These are phyloP conservation scores for Gouania willdenowi DNA, from an alignment of 2,797 vertebrate genomes.

Conservation along the genomic window DNA sequence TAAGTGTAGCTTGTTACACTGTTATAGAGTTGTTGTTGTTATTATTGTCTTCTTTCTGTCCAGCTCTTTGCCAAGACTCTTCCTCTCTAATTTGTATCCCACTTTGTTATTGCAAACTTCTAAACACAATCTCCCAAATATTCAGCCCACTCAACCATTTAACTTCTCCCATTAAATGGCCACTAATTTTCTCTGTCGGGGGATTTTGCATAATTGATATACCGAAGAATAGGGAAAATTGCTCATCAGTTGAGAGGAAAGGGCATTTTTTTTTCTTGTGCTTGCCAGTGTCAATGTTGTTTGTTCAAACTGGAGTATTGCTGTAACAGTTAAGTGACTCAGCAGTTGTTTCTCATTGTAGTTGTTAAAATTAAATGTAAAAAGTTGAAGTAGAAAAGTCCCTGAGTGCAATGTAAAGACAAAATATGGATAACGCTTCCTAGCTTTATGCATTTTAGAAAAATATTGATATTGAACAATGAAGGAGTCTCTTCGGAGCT, in stretches of 20 bases:
- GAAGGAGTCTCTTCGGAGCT: constrained; percentile 1
- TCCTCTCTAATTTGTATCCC: no score
- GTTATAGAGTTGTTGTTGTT: no score
- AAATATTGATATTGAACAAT: constrained; percentile 6
- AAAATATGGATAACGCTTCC: no score
- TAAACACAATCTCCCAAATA: constrained; percentile 5
- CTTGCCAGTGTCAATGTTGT: constrained; percentile 31
- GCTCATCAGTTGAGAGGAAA: constrained; percentile 60
- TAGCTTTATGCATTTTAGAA: no score
- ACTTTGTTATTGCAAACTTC: no score
- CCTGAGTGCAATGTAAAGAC: no score
- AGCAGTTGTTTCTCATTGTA: no score
- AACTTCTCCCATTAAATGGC: constrained; percentile 53
- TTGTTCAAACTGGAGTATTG: constrained; percentile 29
- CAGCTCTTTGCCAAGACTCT: no score
- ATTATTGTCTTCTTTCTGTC: no score
- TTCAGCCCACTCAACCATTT: constrained; percentile 46
- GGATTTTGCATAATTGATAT: constrained; percentile 80
- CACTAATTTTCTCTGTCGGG: constrained; percentile 70
- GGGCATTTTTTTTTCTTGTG: constrained; percentile 40
- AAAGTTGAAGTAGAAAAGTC: no score
- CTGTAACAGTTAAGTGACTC: neutral
- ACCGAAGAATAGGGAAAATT: constrained; percentile 70
- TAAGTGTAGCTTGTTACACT: no score
- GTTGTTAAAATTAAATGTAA: no score